These are phyloP conservation scores for Sericinus montela DNA, from an alignment of 2,888 invertebrate species.

Conservation along the genomic window DNA sequence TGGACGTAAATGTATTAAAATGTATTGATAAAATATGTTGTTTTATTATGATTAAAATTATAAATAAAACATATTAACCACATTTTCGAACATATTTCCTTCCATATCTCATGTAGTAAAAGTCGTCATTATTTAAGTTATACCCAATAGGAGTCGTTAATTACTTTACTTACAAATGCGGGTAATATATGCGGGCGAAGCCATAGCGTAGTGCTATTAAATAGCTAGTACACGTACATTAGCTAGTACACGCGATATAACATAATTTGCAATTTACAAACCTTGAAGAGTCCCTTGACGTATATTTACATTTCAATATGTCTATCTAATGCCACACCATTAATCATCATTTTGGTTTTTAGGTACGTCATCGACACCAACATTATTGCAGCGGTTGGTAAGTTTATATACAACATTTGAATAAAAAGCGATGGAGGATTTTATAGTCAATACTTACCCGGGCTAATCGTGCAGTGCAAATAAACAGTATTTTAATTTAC, in stretches of 20 bases:
- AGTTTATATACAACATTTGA: conserved; percentile 20
- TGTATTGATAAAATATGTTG: too few species aligned
- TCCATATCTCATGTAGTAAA: too few species aligned
- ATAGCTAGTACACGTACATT: too few species aligned
- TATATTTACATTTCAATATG: conserved; percentile 1
- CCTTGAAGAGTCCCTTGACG: background rate
- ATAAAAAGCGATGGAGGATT: conserved; percentile 17
- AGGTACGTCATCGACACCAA: conserved; percentile 11
- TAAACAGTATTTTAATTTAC: conserved; percentile 72
- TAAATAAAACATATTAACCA: too few species aligned
- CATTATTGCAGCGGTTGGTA: conserved; percentile 7
- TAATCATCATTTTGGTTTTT: conserved; percentile 15
- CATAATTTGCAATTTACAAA: background rate
- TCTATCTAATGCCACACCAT: conserved; percentile 2
- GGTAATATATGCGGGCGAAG: too few species aligned
- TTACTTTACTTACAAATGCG: too few species aligned
- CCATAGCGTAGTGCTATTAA: too few species aligned
- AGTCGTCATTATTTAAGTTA: too few species aligned
- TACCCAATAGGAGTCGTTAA: too few species aligned
- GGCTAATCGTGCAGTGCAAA: conserved; percentile 61
- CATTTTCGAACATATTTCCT: too few species aligned
- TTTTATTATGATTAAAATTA: too few species aligned
- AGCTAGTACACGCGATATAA: background rate
- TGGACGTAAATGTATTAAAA: too few species aligned
- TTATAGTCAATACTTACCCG: conserved; percentile 32